These are phyloP conservation scores for Callyntrura guangdongensis DNA, from an alignment of 2,888 invertebrate genomes.

Conservation along the genomic window DNA sequence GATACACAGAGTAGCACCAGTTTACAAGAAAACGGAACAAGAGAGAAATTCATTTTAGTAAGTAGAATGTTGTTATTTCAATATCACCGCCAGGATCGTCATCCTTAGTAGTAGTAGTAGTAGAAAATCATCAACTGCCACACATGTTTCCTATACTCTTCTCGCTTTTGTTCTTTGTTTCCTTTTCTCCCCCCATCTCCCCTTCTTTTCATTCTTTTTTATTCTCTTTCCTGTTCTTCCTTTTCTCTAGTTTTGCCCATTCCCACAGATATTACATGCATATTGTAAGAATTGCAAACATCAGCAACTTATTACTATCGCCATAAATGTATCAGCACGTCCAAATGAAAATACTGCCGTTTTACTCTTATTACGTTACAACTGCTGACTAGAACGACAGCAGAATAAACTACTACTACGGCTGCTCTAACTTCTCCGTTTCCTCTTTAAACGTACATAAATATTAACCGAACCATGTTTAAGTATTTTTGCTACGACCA, in stretches of 20 bases:
- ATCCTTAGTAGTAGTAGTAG: not conserved
- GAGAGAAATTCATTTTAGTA: slow-evolving; percentile 73
- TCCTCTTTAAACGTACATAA: no score
- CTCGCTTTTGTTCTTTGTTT: slow-evolving; percentile 8
- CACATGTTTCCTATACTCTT: slow-evolving; percentile 64
- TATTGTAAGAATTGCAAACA: slow-evolving; percentile 65
- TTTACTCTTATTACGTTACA: not conserved
- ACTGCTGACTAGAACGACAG: not conserved
- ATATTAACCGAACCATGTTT: no score
- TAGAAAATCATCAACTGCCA: slow-evolving; percentile 22
- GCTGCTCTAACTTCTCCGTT: not conserved
- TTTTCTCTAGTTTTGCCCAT: not conserved
- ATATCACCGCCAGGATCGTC: slow-evolving; percentile 35
- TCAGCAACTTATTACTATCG: slow-evolving; percentile 65
- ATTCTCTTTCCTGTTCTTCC: slow-evolving; percentile 34
- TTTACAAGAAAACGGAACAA: slow-evolving; percentile 38
- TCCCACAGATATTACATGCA: slow-evolving; percentile 51
- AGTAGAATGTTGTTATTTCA: slow-evolving; percentile 68
- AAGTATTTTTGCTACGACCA: no score
- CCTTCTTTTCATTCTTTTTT: slow-evolving; percentile 4
- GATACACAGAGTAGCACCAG: slow-evolving; percentile 23
- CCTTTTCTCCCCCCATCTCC: slow-evolving; percentile 9
- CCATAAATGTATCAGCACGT: slow-evolving; percentile 59
- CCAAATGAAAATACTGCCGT: slow-evolving; percentile 58
- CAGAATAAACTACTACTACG: not conserved